A percentile compares a stretch with the other conserved stretches of the same genome.
phyloP scores from a whole-genome alignment of 1,140 invertebrate species.

The Cotesia typhae region DNA sequence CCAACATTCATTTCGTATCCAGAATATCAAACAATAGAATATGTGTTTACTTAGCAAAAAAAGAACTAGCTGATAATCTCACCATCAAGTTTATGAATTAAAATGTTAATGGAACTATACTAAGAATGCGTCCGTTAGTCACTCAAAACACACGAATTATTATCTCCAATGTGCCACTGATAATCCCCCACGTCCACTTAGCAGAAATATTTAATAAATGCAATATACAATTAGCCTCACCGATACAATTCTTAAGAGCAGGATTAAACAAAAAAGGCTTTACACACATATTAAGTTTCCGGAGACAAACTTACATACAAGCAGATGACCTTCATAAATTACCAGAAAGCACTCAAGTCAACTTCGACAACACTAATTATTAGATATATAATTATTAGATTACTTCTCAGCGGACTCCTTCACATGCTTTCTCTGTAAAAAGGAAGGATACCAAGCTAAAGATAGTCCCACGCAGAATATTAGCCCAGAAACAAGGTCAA shows the following conservation, averaged over 20 bases:
- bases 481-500: background rate
- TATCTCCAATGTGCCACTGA: slow-evolving; percentile 29
- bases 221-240: background rate
- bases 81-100: slow-evolving; percentile 14
- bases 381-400: slow-evolving; percentile 24
- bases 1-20: slow-evolving; percentile 21
- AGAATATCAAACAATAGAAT: slow-evolving; percentile 31
- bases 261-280: slow-evolving; percentile 18
- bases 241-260: slow-evolving; percentile 22
- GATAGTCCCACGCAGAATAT: background rate
- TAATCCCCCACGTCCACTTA: slow-evolving; percentile 8
- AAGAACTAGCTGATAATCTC: slow-evolving; percentile 26
- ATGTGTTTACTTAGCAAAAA: slow-evolving; percentile 27
- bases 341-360: slow-evolving; percentile 6
- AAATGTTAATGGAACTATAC: background rate
- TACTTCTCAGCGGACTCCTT: background rate
- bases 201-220: background rate
- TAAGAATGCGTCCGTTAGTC: slow-evolving; percentile 16
- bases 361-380: slow-evolving; percentile 18
- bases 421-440: slow-evolving; percentile 26
- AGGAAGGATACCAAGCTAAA: slow-evolving; percentile 20
- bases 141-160: slow-evolving; percentile 25
- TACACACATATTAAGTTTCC: slow-evolving; percentile 27
- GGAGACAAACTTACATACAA: slow-evolving; percentile 17
- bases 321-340: slow-evolving; percentile 18